phyloP scores from a whole-genome alignment of 2,888 invertebrate genomes.

The Mimas tiliae region DNA sequence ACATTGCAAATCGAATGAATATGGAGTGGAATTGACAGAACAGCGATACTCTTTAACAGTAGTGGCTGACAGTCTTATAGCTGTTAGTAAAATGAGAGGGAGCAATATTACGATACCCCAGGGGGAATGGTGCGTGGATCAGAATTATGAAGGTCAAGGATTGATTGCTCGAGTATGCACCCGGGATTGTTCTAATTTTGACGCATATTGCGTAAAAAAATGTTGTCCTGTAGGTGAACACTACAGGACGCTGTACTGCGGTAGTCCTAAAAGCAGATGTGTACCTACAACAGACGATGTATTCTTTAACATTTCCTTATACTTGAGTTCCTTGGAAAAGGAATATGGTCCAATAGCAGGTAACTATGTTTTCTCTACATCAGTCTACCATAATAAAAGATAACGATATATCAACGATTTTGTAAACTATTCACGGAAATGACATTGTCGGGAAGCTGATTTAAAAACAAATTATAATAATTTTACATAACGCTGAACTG shows the following conservation, averaged over 20 bases:
- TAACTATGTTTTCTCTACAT: slow-evolving; percentile 37
- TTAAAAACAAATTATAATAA: neutral
- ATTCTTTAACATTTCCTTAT: slow-evolving; percentile 61
- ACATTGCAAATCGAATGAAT: slow-evolving; percentile 65
- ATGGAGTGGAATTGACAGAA: slow-evolving; percentile 62
- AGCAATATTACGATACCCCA: slow-evolving; percentile 43
- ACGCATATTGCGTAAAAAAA: slow-evolving; percentile 76
- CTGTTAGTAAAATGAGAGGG: slow-evolving; percentile 44
- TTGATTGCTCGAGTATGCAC: slow-evolving; percentile 70
- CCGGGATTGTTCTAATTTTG: slow-evolving; percentile 57
- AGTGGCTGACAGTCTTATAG: slow-evolving; percentile 57
- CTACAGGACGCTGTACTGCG: slow-evolving; percentile 62
- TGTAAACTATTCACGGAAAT: neutral
- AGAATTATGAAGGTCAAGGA: slow-evolving; percentile 45
- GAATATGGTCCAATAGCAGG: slow-evolving; percentile 52
- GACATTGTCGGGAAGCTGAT: neutral
- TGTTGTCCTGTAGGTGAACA: slow-evolving; percentile 84
- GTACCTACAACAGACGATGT: slow-evolving; percentile 57
- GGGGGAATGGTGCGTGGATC: slow-evolving; percentile 78
- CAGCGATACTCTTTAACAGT: slow-evolving; percentile 55
- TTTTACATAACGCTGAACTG: neutral
- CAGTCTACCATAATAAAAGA: neutral
- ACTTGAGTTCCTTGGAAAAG: slow-evolving; percentile 57
- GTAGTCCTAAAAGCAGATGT: slow-evolving; percentile 61
- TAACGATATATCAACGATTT: neutral